Conservation (phyloP, 2,113 vertebrate species). For the Planiliza haematocheilus region DNA sequence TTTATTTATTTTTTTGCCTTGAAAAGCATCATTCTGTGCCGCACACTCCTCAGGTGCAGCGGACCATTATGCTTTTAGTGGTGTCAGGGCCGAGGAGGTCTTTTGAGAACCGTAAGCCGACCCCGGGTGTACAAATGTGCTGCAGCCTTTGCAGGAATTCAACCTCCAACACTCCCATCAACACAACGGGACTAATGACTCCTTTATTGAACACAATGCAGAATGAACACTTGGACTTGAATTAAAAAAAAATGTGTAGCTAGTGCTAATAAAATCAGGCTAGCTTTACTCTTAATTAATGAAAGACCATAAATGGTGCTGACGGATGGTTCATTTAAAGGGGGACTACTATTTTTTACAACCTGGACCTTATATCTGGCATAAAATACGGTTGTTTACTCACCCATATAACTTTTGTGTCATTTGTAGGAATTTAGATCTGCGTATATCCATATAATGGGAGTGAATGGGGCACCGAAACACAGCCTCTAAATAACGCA, state of each 20-base stretch:
- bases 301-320: constrained; percentile 63
- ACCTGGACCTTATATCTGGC: too few species aligned
- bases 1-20: constrained; percentile 18
- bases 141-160: background rate
- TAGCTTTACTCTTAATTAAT: constrained; percentile 73
- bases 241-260: constrained; percentile 44
- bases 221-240: constrained; percentile 29
- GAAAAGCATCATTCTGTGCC: constrained; percentile 30
- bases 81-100: constrained; percentile 29
- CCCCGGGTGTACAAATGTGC: constrained; percentile 12
- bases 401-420: too few species aligned
- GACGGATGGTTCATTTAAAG: constrained; percentile 74
- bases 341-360: too few species aligned
- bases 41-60: constrained; percentile 26
- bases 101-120: constrained; percentile 25
- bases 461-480: too few species aligned
- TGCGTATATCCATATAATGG: too few species aligned
- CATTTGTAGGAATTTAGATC: too few species aligned
- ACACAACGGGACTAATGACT: constrained; percentile 53
- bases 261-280: constrained; percentile 63
- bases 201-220: constrained; percentile 25
- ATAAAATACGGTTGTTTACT: too few species aligned
- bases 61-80: constrained; percentile 40
- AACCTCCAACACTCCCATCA: constrained; percentile 24
- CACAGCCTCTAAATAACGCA: too few species aligned